phyloP scores from a whole-genome alignment of 2,797 vertebrate genomes.

The Paratrypauchen microcephalus region DNA sequence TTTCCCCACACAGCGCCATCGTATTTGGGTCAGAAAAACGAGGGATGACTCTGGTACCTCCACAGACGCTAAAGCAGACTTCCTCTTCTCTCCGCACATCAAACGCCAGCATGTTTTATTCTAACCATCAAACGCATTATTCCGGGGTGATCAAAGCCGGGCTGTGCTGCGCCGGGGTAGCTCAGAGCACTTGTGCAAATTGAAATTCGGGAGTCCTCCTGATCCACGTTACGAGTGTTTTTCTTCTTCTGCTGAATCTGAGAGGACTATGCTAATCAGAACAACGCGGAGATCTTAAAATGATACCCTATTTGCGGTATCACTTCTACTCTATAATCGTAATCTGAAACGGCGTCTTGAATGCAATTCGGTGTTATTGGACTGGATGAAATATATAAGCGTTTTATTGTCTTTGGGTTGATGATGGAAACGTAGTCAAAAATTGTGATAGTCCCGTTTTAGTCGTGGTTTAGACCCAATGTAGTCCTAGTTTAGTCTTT shows the following conservation, averaged over 20 bases:
- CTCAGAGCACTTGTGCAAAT: conserved; percentile 65
- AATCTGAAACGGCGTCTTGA: not conserved
- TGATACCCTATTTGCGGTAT: conserved; percentile 36
- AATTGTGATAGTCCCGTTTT: too few species aligned
- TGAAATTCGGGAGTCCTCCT: conserved; percentile 54
- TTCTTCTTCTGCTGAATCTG: conserved; percentile 6
- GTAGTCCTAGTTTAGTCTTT: too few species aligned
- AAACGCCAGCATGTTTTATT: conserved; percentile 69
- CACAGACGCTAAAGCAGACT: conserved; percentile 27
- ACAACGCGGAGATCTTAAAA: conserved; percentile 22
- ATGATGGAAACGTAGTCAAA: too few species aligned
- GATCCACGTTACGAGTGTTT: conserved; percentile 31
- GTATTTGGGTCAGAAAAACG: conserved; percentile 53
- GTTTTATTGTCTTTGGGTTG: too few species aligned
- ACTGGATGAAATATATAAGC: not conserved
- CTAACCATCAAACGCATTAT: conserved; percentile 70
- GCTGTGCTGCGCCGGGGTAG: conserved; percentile 24
- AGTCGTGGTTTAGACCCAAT: too few species aligned
- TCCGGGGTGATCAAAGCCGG: conserved; percentile 70
- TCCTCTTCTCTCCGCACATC: conserved; percentile 46
- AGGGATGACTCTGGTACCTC: conserved; percentile 54
- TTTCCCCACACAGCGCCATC: conserved; percentile 42
- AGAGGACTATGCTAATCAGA: conserved; percentile 34
- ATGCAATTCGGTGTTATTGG: too few species aligned
- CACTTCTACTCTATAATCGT: not conserved